Percentiles rank a stretch among this genome's conserved stretches.
Conservation (phyloP, 2,113 vertebrate species). For the Alethe diademata region DNA sequence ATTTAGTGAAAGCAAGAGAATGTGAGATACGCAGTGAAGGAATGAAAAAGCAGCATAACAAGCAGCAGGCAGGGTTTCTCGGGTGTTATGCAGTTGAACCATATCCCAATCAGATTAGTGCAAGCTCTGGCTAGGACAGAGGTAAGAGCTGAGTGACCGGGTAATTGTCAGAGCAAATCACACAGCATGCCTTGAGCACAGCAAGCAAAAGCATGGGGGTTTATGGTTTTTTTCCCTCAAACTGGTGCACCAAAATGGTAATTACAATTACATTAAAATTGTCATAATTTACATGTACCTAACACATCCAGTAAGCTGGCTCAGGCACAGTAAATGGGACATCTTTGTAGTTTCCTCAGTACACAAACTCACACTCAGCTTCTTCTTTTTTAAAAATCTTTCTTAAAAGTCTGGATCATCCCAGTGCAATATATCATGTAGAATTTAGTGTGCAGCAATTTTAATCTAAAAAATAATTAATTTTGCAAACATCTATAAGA, state of each 20-base stretch:
- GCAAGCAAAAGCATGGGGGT: not conserved
- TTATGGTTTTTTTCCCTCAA: not conserved
- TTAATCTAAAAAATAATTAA: not conserved
- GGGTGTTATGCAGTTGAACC: not conserved
- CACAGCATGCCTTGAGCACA: not conserved
- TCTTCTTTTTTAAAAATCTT: not conserved
- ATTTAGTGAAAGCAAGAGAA: not conserved
- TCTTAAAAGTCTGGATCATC: not conserved
- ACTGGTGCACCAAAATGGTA: not conserved
- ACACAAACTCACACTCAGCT: not conserved
- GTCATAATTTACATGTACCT: not conserved
- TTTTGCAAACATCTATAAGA: not conserved
- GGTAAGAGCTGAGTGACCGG: not conserved
- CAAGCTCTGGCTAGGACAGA: not conserved
- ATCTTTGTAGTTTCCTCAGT: not conserved
- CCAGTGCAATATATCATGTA: not conserved
- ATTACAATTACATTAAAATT: not conserved
- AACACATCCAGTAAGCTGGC: not conserved
- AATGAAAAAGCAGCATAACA: not conserved
- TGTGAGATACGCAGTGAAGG: fast-evolving
- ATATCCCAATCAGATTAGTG: not conserved
- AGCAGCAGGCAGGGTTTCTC: not conserved
- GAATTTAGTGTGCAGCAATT: not conserved
- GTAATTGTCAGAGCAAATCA: not conserved
- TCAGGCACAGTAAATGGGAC: not conserved